These are phyloP conservation scores for Grantiella picta DNA, from an alignment of 2,113 vertebrate species.

Conservation along the genomic window DNA sequence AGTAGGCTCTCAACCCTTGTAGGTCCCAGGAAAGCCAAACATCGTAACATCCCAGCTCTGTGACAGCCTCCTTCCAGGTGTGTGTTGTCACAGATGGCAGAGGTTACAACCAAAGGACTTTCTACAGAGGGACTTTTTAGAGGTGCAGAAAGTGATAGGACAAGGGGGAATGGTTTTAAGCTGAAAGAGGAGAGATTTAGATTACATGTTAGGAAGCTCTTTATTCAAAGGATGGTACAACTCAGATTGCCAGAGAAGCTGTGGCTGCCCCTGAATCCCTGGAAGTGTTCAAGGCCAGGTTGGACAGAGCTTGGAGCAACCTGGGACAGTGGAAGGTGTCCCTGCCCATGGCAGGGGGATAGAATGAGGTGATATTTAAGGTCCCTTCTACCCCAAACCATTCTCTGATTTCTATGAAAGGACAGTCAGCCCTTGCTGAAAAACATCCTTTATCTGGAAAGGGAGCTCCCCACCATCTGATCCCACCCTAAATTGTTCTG, in stretches of 20 bases:
- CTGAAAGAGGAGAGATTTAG: background rate
- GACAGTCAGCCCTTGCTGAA: background rate
- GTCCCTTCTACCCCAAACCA: background rate
- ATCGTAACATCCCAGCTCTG: background rate
- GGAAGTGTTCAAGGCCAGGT: background rate
- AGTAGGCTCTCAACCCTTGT: background rate
- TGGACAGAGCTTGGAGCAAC: background rate
- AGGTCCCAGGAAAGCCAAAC: background rate
- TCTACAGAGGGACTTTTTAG: background rate
- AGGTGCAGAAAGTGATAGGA: background rate
- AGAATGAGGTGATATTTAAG: background rate
- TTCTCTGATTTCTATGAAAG: background rate
- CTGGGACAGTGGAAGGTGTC: background rate
- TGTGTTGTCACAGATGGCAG: background rate
- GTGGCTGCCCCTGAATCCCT: background rate
- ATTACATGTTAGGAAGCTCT: rapidly evolving
- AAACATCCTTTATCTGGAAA: background rate
- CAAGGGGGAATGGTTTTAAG: background rate
- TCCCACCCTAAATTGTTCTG: background rate
- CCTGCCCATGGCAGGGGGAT: background rate
- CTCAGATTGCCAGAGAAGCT: background rate
- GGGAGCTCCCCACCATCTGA: background rate
- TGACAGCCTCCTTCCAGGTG: background rate
- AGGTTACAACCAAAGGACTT: background rate
- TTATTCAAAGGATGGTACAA: background rate